Evolutionary conservation across 2,888 invertebrate genomes (phyloP).

Genomic region (Ectemnius cavifrons): DNA sequence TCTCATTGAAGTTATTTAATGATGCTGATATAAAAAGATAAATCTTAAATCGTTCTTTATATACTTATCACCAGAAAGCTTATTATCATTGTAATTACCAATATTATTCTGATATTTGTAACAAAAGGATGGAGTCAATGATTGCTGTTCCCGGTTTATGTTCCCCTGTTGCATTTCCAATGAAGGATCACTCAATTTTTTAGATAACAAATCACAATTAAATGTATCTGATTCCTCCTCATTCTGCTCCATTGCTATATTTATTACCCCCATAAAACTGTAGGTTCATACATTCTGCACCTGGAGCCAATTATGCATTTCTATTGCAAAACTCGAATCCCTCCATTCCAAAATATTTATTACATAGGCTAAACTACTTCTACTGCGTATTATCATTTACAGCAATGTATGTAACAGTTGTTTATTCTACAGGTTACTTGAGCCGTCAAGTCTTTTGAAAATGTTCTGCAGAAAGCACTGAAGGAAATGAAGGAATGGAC

Average conservation of each 20-base stretch:
- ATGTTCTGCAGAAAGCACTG: not conserved
- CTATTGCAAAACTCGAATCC: not conserved
- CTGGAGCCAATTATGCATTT: not conserved
- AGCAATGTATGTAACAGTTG: not conserved
- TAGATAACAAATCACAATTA: constrained; percentile 1
- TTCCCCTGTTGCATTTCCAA: constrained; percentile 8
- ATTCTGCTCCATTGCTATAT: constrained; percentile 24
- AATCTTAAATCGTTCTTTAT: too few relatives aligned
- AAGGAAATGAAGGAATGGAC: too few relatives aligned
- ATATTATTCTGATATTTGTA: constrained; percentile 30
- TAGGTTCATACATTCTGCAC: not conserved
- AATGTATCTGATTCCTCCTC: constrained; percentile 8
- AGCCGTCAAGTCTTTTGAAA: not conserved
- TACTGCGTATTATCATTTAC: too few relatives aligned
- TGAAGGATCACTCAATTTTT: constrained; percentile 23
- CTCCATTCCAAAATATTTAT: too few relatives aligned
- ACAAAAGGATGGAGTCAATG: constrained; percentile 17
- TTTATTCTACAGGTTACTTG: constrained; percentile 18
- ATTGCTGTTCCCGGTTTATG: constrained; percentile 14
- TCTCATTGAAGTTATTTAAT: constrained; percentile 1
- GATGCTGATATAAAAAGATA: not conserved
- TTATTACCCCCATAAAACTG: constrained; percentile 14
- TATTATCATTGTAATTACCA: not conserved
- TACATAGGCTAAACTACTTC: too few relatives aligned
- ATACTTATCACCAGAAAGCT: not conserved